These are phyloP conservation scores for Panurus biarmicus DNA, from an alignment of 2,113 vertebrate genomes.

Conservation along the genomic window DNA sequence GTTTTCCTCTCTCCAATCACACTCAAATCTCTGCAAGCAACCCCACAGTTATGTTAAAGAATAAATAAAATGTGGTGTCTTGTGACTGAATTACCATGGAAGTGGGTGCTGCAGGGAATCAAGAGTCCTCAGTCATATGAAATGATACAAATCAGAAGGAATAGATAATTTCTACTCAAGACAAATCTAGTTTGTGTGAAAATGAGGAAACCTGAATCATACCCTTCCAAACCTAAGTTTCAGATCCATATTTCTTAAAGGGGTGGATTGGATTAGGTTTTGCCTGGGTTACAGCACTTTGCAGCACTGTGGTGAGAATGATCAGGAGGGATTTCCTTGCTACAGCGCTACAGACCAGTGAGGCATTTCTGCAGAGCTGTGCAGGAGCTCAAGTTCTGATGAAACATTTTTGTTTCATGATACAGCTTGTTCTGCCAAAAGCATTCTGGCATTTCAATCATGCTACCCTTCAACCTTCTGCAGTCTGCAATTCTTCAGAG, in stretches of 20 bases:
- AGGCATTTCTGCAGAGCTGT: background rate
- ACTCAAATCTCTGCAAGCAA: background rate
- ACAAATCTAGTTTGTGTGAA: background rate
- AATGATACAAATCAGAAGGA: background rate
- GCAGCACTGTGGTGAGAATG: background rate
- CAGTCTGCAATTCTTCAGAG: background rate
- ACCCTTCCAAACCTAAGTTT: background rate
- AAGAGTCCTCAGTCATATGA: background rate
- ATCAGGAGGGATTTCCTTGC: background rate
- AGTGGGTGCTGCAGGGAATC: background rate
- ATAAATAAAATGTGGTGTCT: background rate
- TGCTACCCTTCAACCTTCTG: background rate
- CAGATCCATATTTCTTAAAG: background rate
- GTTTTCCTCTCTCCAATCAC: background rate
- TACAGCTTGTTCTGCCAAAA: slow-evolving; percentile 14
- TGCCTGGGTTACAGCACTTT: background rate
- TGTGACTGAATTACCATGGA: background rate
- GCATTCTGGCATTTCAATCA: background rate
- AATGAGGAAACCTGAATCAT: background rate
- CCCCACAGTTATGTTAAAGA: background rate
- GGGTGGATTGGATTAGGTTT: background rate
- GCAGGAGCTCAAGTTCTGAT: background rate
- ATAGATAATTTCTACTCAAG: background rate
- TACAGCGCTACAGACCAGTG: background rate
- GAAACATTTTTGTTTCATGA: background rate